Base-by-base conservation (phyloP, 2,888 invertebrate genomes). In the Mimumesa dahlbomi region DNA sequence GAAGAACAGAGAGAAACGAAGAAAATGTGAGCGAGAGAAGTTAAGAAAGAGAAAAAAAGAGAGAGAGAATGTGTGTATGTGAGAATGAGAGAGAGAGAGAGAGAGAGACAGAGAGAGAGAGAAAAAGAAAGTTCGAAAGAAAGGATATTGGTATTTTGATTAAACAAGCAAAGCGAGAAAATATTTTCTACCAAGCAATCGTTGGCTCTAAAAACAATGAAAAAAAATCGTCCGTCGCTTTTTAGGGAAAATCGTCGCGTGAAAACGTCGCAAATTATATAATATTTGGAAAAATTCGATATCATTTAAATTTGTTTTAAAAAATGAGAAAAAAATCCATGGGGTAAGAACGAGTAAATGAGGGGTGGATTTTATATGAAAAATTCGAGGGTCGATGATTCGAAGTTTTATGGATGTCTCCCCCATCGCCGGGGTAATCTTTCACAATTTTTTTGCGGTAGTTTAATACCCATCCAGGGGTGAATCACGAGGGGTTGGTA, bases 131-230 rank as follows among this genome's bases (percentile, higher is more conserved):
- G 59, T 53, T 25, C n/a, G n/a, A n/a, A n/a, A n/a, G n/a, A n/a
- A n/a, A n/a, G n/a, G n/a, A n/a, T n/a, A n/a, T n/a, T 9, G 62
- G 65, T 74, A 74, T 75, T 75, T 75, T 71, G 50, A 56, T 74
- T 71, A 67, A 64, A 52, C 9, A 22, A 18, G 11, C 5, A 31
- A 16, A 34, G 16, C 7, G 43, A 49, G 16, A 59, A 46, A 71
- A 52, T 70, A 61, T 70, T 70, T 70, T 70, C 69, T 70, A 70
- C 69, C 25, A 16, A 48, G 40, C 11, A 40, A 14, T 16, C 40
- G 40, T 40, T 18, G 40, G 18, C 16, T 16, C 16, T 4, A 34
- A 40, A 40, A n/a, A n/a, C n/a, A n/a, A n/a, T n/a, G n/a, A n/a
- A n/a, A n/a, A n/a, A n/a, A 9, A 4, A 36, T 11, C 13, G 36